Conservation (phyloP, 2,888 invertebrate genomes). For the Drosophila acutilabella region DNA sequence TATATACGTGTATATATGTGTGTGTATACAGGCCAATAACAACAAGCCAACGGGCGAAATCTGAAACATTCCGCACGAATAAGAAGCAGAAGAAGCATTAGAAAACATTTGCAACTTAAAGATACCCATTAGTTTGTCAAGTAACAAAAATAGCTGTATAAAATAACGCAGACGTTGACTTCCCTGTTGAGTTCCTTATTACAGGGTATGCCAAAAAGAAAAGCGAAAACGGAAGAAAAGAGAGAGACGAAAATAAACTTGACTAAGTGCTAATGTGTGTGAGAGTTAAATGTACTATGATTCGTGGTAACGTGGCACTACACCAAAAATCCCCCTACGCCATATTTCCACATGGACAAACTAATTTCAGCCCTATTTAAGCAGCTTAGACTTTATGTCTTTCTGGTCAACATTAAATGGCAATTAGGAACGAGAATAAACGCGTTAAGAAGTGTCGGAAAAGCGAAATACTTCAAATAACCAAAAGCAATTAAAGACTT, state of each 20-base stretch:
- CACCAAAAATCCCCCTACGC: constrained; percentile 1
- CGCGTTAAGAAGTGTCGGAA: neutral
- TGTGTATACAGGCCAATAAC: constrained; percentile 45
- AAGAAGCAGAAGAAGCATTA: constrained; percentile 1
- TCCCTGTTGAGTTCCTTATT: neutral
- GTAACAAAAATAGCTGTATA: neutral
- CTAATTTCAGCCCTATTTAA: constrained; percentile 39
- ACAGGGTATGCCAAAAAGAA: constrained; percentile 18
- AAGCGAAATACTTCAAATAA: neutral
- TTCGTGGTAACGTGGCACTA: constrained; percentile 4
- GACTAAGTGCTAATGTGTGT: constrained; percentile 72
- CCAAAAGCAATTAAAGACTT: constrained; percentile 6
- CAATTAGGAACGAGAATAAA: constrained; percentile 11
- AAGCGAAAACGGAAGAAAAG: constrained; percentile 22
- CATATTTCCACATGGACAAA: constrained; percentile 7
- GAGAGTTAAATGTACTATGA: constrained; percentile 39
- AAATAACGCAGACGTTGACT: neutral
- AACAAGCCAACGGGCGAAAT: constrained; percentile 52
- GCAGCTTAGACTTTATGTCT: constrained; percentile 42
- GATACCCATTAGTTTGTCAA: constrained; percentile 22
- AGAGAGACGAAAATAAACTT: constrained; percentile 22
- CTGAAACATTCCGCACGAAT: constrained; percentile 55
- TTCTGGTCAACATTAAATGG: constrained; percentile 40
- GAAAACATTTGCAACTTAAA: neutral
- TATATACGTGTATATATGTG: too few species aligned